Evolutionary conservation across 2,888 invertebrate genomes (phyloP), one percentile per base, ranked within the genome.

Genomic region (Mythimna vitellina): DNA sequence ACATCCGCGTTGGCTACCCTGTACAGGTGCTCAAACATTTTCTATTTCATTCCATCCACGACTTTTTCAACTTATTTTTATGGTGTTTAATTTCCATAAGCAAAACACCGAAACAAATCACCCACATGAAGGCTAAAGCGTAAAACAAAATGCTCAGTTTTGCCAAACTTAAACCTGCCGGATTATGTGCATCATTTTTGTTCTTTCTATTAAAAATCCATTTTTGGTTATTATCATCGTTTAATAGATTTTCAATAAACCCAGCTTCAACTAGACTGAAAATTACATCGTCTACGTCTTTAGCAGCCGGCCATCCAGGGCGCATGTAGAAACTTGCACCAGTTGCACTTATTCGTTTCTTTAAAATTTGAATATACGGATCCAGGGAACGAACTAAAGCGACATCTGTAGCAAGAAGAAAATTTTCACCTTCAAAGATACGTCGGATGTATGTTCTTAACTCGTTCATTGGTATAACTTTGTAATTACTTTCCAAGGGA

Each of bases 221-320:
- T n/a, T 70, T 68, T 22, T 75, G 69, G n/a, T 76, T 73, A 22
- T 75, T 61, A 32, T 82, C 57, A 5, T 85, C 81, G 1, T 51
- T 69, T 4, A 82, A 17, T 22, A 87, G 64, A 76, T 90, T 87
- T 38, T 82, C 68, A 4, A 87, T 60, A 72, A 91, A 78, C 12
- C 92, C 94, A 1, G 84, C 69, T 83, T 93, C 94, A 8, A 87
- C 77, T 20, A 91, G 62, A 20, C 75, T 80, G 3, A 76, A 57
- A 32, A 92, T 77, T 6, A 89, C 42, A 10, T 64, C 32, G 38
- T 86, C 78, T 1, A 93, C 71, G 54, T 89, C 86, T 25, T 80
- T 66, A 0, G 87, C 83, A 6, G 89, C 92, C 14, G 91, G 88
- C 93, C 94, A 94, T 2, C 91, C 90, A 3, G 92, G 91, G 0